Conservation (phyloP, 2,113 vertebrate species). For the Actenoides lindsayi region DNA sequence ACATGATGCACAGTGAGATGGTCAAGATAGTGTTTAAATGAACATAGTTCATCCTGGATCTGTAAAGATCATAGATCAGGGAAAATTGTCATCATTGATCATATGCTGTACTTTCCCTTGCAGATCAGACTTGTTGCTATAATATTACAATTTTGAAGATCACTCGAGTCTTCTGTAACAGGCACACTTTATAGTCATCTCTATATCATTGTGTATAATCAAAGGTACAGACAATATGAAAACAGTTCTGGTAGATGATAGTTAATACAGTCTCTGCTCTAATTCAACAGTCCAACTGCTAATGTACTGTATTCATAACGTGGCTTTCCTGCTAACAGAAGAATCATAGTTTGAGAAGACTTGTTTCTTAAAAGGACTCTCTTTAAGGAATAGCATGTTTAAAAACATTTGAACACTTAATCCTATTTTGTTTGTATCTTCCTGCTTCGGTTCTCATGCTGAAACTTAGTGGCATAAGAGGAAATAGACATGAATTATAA, state of each 20-base stretch:
- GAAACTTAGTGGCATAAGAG: neutral
- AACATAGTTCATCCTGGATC: neutral
- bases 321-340: neutral
- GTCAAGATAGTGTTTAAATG: neutral
- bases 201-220: neutral
- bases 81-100: neutral
- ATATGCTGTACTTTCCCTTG: neutral
- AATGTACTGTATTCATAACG: neutral
- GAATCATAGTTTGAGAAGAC: neutral
- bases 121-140: neutral
- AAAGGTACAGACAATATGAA: neutral
- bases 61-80: neutral
- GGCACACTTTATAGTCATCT: neutral
- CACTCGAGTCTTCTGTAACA: neutral
- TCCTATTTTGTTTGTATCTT: neutral
- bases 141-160: neutral
- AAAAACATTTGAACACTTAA: neutral
- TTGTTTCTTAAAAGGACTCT: neutral
- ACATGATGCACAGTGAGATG: neutral
- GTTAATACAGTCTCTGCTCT: neutral
- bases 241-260: neutral
- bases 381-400: neutral
- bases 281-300: neutral
- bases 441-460: neutral
- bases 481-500: neutral